phyloP scores from a whole-genome alignment of 1,140 invertebrate species.

The Drepana arcuata region DNA sequence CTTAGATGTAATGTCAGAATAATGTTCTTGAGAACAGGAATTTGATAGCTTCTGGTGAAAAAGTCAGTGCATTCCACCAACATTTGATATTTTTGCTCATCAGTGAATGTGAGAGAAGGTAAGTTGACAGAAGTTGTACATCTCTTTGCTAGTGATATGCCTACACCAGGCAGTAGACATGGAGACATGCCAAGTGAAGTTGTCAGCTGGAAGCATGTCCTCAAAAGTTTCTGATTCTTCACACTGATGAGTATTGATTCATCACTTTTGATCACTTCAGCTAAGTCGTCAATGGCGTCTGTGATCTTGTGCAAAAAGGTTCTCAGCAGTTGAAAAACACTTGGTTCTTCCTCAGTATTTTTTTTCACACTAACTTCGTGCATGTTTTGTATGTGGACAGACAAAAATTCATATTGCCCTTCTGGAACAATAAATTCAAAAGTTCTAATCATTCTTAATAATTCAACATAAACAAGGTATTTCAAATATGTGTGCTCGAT shows the following conservation, averaged over 20 bases:
- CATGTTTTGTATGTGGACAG: conserved; percentile 11
- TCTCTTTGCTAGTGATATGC: conserved; percentile 68
- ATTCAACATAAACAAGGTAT: conserved; percentile 4
- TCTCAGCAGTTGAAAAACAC: conserved; percentile 15
- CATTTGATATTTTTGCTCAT: conserved; percentile 57
- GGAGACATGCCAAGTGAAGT: conserved; percentile 77
- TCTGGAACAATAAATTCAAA: conserved; percentile 23
- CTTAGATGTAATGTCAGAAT: conserved; percentile 65
- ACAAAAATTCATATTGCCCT: conserved; percentile 17
- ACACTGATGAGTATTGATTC: conserved; percentile 72
- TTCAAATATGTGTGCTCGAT: not conserved
- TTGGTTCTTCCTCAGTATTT: conserved; percentile 7
- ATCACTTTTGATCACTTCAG: conserved; percentile 33
- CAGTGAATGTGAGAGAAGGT: conserved; percentile 27
- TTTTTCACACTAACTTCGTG: not conserved
- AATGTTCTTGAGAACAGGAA: conserved; percentile 57
- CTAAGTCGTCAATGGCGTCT: conserved; percentile 45
- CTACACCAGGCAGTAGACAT: conserved; percentile 77
- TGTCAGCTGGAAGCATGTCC: conserved; percentile 74
- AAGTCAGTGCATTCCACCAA: conserved; percentile 46
- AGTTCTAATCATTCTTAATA: not conserved
- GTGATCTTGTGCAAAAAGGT: conserved; percentile 44
- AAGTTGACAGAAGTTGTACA: conserved; percentile 31
- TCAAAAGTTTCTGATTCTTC: conserved; percentile 71
- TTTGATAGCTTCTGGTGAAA: conserved; percentile 37